phyloP scores from a whole-genome alignment of 2,888 invertebrate genomes.

The Dusona sp. region DNA sequence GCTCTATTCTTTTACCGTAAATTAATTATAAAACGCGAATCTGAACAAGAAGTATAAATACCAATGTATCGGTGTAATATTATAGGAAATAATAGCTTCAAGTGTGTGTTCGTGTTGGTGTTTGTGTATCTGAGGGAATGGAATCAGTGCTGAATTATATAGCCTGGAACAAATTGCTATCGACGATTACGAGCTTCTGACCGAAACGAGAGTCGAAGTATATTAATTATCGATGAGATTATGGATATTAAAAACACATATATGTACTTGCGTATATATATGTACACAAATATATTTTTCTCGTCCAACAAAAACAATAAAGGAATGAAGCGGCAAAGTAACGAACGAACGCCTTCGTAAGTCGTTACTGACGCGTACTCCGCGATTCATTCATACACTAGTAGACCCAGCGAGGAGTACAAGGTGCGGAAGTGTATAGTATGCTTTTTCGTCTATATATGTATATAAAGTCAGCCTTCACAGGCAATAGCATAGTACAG shows the following conservation, averaged over 20 bases:
- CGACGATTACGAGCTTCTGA: slow-evolving; percentile 81
- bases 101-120: not conserved
- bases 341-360: slow-evolving; percentile 64
- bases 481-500: slow-evolving; percentile 21
- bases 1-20: slow-evolving; percentile 27
- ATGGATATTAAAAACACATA: slow-evolving; percentile 4
- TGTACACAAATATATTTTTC: not conserved
- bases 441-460: slow-evolving; percentile 5
- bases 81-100: slow-evolving; percentile 19
- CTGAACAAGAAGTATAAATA: slow-evolving; percentile 24
- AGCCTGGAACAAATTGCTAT: slow-evolving; percentile 83
- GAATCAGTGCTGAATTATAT: slow-evolving; percentile 75
- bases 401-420: slow-evolving; percentile 52
- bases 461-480: not conserved
- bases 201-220: slow-evolving; percentile 78
- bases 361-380: slow-evolving; percentile 58
- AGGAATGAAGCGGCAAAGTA: slow-evolving; percentile 50
- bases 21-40: slow-evolving; percentile 45
- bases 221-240: slow-evolving; percentile 83
- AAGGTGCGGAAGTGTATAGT: slow-evolving; percentile 59
- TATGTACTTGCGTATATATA: not conserved
- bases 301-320: slow-evolving; percentile 49
- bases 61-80: slow-evolving; percentile 18
- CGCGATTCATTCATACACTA: slow-evolving; percentile 62
- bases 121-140: slow-evolving; percentile 21